These are phyloP conservation scores for Linepithema humile DNA, from an alignment of 1,140 invertebrate species.

Conservation along the genomic window DNA sequence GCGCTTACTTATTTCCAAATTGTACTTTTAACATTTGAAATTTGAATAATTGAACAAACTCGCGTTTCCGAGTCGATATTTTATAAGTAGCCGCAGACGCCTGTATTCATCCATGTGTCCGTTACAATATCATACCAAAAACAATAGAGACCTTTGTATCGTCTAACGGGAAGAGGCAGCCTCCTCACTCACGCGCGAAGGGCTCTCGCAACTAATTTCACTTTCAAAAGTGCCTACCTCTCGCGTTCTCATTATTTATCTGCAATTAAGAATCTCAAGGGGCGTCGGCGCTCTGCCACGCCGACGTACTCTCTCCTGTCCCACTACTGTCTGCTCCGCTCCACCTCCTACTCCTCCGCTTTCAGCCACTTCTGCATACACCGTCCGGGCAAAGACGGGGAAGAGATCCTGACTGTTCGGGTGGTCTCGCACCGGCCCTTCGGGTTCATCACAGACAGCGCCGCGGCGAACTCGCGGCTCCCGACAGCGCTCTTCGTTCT, in stretches of 20 bases:
- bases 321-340: conserved; percentile 46
- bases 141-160: conserved; percentile 13
- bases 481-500: conserved; percentile 41
- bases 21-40: too few species aligned
- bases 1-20: too few species aligned
- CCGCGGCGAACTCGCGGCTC: conserved; percentile 47
- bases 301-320: conserved; percentile 48
- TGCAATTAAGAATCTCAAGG: conserved; percentile 70
- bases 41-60: neutral
- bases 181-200: conserved; percentile 36
- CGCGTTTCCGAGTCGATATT: neutral
- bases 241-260: conserved; percentile 70
- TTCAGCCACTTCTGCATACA: conserved; percentile 52
- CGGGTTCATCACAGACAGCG: conserved; percentile 58
- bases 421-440: conserved; percentile 70
- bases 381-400: conserved; percentile 16
- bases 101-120: neutral
- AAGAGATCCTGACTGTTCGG: conserved; percentile 62
- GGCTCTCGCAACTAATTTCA: conserved; percentile 63
- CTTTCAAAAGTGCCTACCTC: conserved; percentile 64
- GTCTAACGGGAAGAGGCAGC: neutral
- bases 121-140: conserved; percentile 1
- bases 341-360: conserved; percentile 29
- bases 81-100: neutral
- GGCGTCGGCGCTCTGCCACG: conserved; percentile 51